Conservation (phyloP, 2,113 vertebrate genomes). For the Uropsilus gracilis region DNA sequence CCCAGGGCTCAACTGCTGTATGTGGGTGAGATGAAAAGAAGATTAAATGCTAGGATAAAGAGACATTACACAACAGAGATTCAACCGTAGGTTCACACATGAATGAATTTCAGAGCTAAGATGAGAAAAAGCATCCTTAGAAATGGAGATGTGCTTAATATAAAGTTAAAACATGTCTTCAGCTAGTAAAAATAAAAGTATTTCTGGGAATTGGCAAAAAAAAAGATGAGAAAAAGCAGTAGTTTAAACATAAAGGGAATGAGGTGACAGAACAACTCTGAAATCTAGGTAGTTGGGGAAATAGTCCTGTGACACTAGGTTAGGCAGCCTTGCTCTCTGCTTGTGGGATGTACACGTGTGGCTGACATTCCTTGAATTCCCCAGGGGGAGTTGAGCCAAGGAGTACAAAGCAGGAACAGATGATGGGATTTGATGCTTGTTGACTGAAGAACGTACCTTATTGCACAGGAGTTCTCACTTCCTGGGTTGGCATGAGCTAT, state of each 20-base stretch:
- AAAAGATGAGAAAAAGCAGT: background rate
- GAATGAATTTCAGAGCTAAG: slow-evolving; percentile 63
- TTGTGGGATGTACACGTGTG: background rate
- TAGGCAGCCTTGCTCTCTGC: background rate
- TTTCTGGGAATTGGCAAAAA: too few relatives aligned
- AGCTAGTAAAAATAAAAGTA: too few relatives aligned
- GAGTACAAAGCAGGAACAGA: background rate
- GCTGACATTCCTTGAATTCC: background rate
- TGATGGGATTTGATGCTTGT: background rate
- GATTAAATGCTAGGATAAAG: slow-evolving; percentile 69
- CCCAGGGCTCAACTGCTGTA: slow-evolving; percentile 13
- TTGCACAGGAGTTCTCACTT: background rate
- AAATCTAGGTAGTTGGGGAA: slow-evolving; percentile 39
- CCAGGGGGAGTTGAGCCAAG: background rate
- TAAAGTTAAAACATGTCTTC: too few relatives aligned
- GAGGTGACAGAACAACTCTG: background rate
- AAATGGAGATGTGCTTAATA: too few relatives aligned
- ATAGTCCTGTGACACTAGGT: background rate
- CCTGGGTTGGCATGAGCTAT: background rate
- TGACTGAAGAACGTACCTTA: background rate
- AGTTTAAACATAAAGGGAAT: slow-evolving; percentile 57
- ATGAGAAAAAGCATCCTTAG: background rate
- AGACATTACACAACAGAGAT: slow-evolving; percentile 42
- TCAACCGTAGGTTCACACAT: background rate
- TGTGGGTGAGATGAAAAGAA: slow-evolving; percentile 63